Evolutionary conservation across 2,797 vertebrate genomes (phyloP).

Genomic region (Urosaurus nigricauda): DNA sequence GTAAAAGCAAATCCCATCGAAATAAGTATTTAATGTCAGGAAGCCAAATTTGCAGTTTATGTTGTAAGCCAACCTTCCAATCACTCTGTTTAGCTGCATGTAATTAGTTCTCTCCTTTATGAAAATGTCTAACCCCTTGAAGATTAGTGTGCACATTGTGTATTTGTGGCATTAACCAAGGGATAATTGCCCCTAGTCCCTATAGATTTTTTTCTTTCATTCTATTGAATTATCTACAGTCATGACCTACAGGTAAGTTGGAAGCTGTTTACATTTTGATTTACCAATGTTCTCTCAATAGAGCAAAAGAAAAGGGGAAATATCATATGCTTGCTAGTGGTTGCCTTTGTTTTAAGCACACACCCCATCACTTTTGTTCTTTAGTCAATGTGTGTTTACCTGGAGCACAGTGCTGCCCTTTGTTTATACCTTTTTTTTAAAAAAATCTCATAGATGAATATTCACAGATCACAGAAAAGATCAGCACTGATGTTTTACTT

Average conservation of each 20-base stretch:
- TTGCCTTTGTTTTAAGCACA: background rate
- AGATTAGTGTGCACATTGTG: background rate
- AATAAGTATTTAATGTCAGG: constrained; percentile 19
- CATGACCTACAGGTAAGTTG: background rate
- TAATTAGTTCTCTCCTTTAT: background rate
- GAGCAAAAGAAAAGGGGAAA: background rate
- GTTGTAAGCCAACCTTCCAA: background rate
- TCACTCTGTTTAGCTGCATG: background rate
- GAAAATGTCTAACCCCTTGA: background rate
- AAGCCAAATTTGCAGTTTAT: background rate
- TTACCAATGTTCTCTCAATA: background rate
- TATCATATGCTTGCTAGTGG: background rate
- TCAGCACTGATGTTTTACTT: background rate
- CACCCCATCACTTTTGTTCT: background rate
- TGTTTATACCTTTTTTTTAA: background rate
- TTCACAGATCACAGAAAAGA: background rate
- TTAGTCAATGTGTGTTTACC: background rate
- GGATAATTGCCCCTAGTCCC: constrained; percentile 11
- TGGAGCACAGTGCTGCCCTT: background rate
- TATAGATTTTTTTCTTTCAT: constrained; percentile 3
- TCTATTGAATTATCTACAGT: constrained; percentile 1
- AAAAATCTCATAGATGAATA: background rate
- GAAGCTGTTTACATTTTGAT: background rate
- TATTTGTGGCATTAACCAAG: constrained; percentile 13
- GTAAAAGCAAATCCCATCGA: constrained; percentile 17